Percentiles rank a stretch among this genome's conserved stretches.
These are phyloP conservation scores for Drosophila fungiperda DNA, from an alignment of 2,888 invertebrate species.

Conservation along the genomic window DNA sequence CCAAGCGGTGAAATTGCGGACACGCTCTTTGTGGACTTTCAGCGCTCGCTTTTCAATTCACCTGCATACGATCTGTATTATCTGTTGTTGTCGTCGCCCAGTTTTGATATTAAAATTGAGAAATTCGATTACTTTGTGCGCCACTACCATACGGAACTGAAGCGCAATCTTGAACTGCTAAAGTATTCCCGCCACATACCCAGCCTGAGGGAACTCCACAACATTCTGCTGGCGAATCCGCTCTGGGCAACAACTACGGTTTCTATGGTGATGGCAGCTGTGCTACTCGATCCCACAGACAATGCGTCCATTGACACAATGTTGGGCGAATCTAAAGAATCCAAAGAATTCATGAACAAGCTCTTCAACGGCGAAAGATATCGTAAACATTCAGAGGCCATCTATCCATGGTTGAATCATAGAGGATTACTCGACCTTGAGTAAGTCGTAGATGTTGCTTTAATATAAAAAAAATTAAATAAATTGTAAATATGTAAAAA, in stretches of 20 bases:
- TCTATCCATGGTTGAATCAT: constrained; percentile 72
- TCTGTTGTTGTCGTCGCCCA: constrained; percentile 78
- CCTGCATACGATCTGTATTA: constrained; percentile 79
- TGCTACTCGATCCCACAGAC: constrained; percentile 67
- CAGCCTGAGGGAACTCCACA: constrained; percentile 47
- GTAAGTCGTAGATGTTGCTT: too few species aligned
- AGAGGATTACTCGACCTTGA: constrained; percentile 60
- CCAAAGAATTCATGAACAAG: constrained; percentile 37
- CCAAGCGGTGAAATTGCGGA: constrained; percentile 57
- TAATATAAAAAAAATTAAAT: background rate
- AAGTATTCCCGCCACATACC: constrained; percentile 70
- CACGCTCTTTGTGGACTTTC: constrained; percentile 75
- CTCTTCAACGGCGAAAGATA: constrained; percentile 54
- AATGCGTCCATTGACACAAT: constrained; percentile 63
- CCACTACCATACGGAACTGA: constrained; percentile 75
- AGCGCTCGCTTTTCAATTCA: constrained; percentile 66
- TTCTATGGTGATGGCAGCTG: constrained; percentile 44
- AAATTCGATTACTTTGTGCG: constrained; percentile 82
- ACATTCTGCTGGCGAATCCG: constrained; percentile 18
- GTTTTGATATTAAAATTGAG: constrained; percentile 74
- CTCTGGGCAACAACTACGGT: constrained; percentile 45
- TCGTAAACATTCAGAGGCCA: constrained; percentile 61
- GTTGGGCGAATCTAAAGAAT: constrained; percentile 33
- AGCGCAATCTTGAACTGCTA: constrained; percentile 64
- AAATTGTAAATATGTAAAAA: background rate